phyloP scores from a whole-genome alignment of 2,888 invertebrate genomes.

The Agrotis clavis region DNA sequence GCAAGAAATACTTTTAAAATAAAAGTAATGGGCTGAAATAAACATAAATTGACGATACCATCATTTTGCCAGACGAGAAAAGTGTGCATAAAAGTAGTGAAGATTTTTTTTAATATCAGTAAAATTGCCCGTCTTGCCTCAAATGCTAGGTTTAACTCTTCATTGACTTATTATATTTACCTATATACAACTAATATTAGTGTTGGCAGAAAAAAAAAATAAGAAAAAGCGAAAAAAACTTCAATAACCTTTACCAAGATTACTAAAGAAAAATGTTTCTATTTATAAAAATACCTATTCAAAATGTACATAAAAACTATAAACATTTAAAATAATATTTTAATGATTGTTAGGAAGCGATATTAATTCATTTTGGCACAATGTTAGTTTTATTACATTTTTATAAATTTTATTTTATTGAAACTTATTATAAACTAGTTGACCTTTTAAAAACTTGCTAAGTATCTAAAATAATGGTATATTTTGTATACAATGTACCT shows the following conservation, averaged over 20 bases:
- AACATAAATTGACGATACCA: background rate
- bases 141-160: conserved; percentile 82
- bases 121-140: conserved; percentile 79
- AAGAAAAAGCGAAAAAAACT: conserved; percentile 31
- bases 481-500: conserved; percentile 44
- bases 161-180: conserved; percentile 69
- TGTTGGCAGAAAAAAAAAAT: conserved; percentile 51
- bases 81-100: background rate
- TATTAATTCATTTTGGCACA: conserved; percentile 79
- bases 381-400: conserved; percentile 71
- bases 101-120: background rate
- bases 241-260: conserved; percentile 43
- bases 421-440: conserved; percentile 33
- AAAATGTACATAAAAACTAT: conserved; percentile 47
- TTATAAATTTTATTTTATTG: conserved; percentile 29
- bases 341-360: conserved; percentile 67
- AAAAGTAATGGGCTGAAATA: conserved; percentile 16
- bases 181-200: conserved; percentile 69
- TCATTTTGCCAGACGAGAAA: background rate
- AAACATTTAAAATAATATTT: conserved; percentile 37
- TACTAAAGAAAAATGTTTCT: conserved; percentile 29
- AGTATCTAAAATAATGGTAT: conserved; percentile 61
- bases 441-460: conserved; percentile 39
- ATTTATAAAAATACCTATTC: conserved; percentile 31
- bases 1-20: conserved; percentile 74